Percentiles rank a stretch among this genome's conserved stretches.
Conservation (phyloP, 2,888 invertebrate genomes). For the Drosophila nigricruria region DNA sequence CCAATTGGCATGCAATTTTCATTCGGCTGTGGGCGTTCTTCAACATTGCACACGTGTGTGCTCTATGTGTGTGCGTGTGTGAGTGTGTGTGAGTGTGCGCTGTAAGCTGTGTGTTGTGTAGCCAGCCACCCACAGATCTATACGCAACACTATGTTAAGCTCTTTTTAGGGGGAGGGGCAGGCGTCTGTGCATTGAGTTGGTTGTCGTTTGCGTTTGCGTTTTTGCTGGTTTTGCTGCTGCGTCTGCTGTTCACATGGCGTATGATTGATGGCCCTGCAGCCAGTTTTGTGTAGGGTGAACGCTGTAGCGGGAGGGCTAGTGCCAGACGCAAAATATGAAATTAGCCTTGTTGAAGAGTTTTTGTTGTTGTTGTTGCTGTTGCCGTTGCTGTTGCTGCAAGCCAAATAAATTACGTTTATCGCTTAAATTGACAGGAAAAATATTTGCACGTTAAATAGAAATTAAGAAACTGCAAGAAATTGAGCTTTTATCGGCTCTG, state of each 20-base stretch:
- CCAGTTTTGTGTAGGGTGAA: conserved; percentile 23
- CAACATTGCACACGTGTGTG: conserved; percentile 30
- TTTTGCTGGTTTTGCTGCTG: conserved; percentile 36
- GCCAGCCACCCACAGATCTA: conserved; percentile 53
- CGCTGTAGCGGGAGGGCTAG: conserved; percentile 8
- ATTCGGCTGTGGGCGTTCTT: conserved; percentile 57
- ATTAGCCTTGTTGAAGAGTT: conserved; percentile 57
- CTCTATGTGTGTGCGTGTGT: neutral
- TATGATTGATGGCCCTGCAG: conserved; percentile 79
- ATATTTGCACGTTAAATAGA: conserved; percentile 75
- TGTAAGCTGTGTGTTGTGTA: conserved; percentile 20
- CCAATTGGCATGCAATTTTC: conserved; percentile 73
- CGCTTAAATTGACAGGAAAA: conserved; percentile 68
- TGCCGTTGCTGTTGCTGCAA: conserved; percentile 30
- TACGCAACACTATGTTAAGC: conserved; percentile 22
- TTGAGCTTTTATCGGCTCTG: conserved; percentile 8
- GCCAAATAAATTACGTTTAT: conserved; percentile 70
- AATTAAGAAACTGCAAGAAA: conserved; percentile 55
- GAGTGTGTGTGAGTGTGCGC: conserved; percentile 10
- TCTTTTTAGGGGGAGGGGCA: conserved; percentile 2
- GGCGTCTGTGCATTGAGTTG: conserved; percentile 40
- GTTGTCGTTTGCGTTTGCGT: conserved; percentile 29
- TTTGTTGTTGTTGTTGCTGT: neutral
- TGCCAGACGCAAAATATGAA: conserved; percentile 63
- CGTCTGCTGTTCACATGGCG: conserved; percentile 71